Conservation (phyloP, 2,888 invertebrate genomes). For the Troides oblongomaculatus region DNA sequence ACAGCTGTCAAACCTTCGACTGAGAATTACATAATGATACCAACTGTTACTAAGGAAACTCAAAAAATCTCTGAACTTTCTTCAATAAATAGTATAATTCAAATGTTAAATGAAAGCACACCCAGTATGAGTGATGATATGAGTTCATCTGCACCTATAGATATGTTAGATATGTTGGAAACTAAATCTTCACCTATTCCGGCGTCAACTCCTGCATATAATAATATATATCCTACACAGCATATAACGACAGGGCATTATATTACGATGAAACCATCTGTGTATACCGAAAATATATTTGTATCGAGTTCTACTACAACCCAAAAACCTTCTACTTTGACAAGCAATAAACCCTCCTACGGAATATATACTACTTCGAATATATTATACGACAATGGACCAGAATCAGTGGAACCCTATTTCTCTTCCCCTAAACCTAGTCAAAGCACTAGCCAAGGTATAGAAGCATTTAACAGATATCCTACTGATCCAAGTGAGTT, state of each 20-base stretch:
- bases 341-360: slow-evolving; percentile 50
- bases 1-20: slow-evolving; percentile 53
- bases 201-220: slow-evolving; percentile 51
- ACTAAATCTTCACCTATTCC: slow-evolving; percentile 67
- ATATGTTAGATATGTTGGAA: slow-evolving; percentile 54
- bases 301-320: slow-evolving; percentile 34
- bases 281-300: slow-evolving; percentile 37
- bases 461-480: slow-evolving; percentile 69
- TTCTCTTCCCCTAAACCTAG: slow-evolving; percentile 64
- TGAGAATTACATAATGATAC: slow-evolving; percentile 79
- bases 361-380: slow-evolving; percentile 58
- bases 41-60: slow-evolving; percentile 76
- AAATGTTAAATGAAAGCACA: slow-evolving; percentile 81
- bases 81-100: slow-evolving; percentile 80
- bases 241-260: slow-evolving; percentile 66
- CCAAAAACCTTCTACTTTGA: slow-evolving; percentile 44
- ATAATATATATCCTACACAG: slow-evolving; percentile 55
- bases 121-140: slow-evolving; percentile 63
- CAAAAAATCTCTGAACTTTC: slow-evolving; percentile 67
- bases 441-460: slow-evolving; percentile 70
- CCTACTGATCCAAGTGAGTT: slow-evolving; percentile 69
- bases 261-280: slow-evolving; percentile 66
- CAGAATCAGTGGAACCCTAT: slow-evolving; percentile 47
- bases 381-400: slow-evolving; percentile 51
- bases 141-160: slow-evolving; percentile 54